These are phyloP conservation scores for Corapipo altera DNA, from an alignment of 2,113 vertebrate genomes.

Conservation along the genomic window DNA sequence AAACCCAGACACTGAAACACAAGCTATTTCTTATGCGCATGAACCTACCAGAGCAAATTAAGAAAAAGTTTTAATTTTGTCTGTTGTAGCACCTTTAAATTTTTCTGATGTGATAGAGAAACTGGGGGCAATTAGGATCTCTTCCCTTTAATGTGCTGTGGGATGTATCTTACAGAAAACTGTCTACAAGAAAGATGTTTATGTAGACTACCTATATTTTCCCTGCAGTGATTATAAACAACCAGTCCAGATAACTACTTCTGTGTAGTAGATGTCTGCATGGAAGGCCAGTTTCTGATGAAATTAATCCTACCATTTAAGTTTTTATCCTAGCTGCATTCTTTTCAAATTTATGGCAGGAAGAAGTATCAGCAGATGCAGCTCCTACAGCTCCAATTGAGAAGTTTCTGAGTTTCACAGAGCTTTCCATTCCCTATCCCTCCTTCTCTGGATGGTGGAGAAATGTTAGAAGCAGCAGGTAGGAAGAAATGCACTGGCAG, in stretches of 20 bases:
- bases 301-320: not conserved
- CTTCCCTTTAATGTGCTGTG: not conserved
- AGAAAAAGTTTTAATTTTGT: not conserved
- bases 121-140: not conserved
- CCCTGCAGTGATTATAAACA: not conserved
- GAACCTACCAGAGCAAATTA: not conserved
- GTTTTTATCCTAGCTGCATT: not conserved
- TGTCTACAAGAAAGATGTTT: not conserved
- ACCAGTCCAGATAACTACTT: not conserved
- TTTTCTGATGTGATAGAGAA: not conserved
- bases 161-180: not conserved
- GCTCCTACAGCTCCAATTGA: not conserved
- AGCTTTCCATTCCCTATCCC: not conserved
- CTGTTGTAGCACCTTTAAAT: not conserved
- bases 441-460: not conserved
- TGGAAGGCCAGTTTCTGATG: not conserved
- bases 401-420: not conserved
- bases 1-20: not conserved
- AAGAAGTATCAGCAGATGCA: not conserved
- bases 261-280: not conserved
- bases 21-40: not conserved
- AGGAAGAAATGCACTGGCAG: conserved; percentile 27
- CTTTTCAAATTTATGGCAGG: not conserved
- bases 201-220: not conserved
- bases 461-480: conserved; percentile 35